Conservation (phyloP, 2,888 invertebrate genomes). For the Thereva unica region DNA sequence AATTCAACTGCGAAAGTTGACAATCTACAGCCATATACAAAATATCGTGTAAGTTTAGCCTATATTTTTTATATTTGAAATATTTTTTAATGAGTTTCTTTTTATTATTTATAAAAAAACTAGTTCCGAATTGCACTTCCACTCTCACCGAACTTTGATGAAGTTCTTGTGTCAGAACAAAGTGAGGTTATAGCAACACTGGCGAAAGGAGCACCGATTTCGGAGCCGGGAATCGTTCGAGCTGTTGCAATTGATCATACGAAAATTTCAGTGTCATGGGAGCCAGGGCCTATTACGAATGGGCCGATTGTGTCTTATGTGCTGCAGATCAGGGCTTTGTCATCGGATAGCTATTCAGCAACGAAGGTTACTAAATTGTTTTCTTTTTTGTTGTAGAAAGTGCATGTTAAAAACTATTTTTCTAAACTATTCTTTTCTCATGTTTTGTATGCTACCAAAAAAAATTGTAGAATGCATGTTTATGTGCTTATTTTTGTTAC, state of each 20-base stretch:
- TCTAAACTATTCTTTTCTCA: conserved; percentile 1
- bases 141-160: conserved; percentile 69
- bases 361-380: conserved; percentile 63
- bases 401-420: conserved; percentile 12
- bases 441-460: conserved; percentile 10
- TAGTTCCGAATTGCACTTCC: conserved; percentile 87
- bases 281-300: conserved; percentile 82
- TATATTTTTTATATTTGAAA: conserved; percentile 19
- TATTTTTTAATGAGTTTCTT: no score
- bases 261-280: conserved; percentile 86
- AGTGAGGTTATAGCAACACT: conserved; percentile 77
- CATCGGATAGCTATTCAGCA: conserved; percentile 64
- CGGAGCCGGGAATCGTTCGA: conserved; percentile 74
- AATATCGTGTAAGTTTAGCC: conserved; percentile 73
- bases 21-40: conserved; percentile 83
- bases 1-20: conserved; percentile 71
- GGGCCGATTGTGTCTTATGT: conserved; percentile 87
- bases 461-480: no score
- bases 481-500: no score
- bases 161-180: conserved; percentile 73
- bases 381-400: conserved; percentile 18
- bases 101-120: conserved; percentile 2
- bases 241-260: conserved; percentile 80
- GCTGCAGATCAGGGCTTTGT: conserved; percentile 67
- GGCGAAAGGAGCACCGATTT: conserved; percentile 74